Evolutionary conservation across 2,113 vertebrate genomes (phyloP), one percentile per base, ranked within the genome.

Genomic region (Pelecanoides urinatrix): DNA sequence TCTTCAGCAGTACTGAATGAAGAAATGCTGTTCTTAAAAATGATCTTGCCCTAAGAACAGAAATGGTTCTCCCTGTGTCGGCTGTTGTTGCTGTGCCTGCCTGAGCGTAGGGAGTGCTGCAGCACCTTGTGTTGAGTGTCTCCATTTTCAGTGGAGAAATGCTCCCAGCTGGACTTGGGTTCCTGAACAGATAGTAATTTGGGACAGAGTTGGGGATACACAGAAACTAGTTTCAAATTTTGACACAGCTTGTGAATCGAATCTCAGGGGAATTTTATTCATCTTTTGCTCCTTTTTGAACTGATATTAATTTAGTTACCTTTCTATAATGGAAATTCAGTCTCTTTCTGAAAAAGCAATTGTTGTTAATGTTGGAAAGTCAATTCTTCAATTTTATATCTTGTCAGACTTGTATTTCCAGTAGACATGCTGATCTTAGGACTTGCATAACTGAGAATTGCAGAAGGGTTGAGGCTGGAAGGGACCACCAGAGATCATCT

Each of bases 101-200:
- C 40, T 32, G 34, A 40, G 50, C 5, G 6, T 5, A 23, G 32
- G 22, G 32, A 86, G 9, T 76, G 49, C 38, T 7, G 3, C 70
- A 65, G 26, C 1, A 2, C 65, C 49, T 72, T 4, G 1, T 11
- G 15, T 49, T 1, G 2, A 29, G 8, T 3, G 9, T 56, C 27
- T 88, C 45, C 3, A 1, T 84, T 71, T 94, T 71, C 44, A 53
- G 22, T 73, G 49, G 25, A 81, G 61, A 79, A 74, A 40, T 53
- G 36, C 19, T 47, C 19, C 20, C 17, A 50, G 21, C 5, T 79
- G 67, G 40, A 32, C 53, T 32, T 5, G 1, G 3, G 2, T 32
- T 70, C 23, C n/a, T 59, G n/a, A 49, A 16, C 18, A 47, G 25
- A 10, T 10, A 44, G 8, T 81, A 3, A 29, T 67, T 47, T 13